A percentile compares a stretch with the other conserved stretches of the same genome.
These are phyloP conservation scores for Heliothis virescens DNA, from an alignment of 1,140 invertebrate genomes.

Conservation along the genomic window DNA sequence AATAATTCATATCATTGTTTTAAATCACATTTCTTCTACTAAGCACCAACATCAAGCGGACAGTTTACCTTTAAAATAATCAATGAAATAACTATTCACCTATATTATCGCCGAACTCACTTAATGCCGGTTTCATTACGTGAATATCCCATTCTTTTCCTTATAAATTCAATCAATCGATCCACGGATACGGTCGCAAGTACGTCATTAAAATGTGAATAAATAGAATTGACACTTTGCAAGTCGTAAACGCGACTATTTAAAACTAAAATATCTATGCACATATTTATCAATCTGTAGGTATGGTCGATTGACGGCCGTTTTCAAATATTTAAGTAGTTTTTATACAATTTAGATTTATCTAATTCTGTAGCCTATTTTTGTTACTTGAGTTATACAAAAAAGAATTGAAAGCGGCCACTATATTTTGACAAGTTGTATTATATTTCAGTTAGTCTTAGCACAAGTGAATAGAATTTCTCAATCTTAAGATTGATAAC, in stretches of 20 bases:
- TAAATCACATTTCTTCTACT: slow-evolving; percentile 64
- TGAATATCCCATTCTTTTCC: background rate
- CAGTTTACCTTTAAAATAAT: slow-evolving; percentile 48
- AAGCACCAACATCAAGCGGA: slow-evolving; percentile 75
- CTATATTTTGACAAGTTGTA: no score
- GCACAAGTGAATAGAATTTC: no score
- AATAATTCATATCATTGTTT: slow-evolving; percentile 32
- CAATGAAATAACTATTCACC: slow-evolving; percentile 33
- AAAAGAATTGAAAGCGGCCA: no score
- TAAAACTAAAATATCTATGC: background rate
- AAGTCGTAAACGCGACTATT: no score
- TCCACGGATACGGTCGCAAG: no score
- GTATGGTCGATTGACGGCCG: no score
- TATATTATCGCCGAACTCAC: slow-evolving; percentile 3
- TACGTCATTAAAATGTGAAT: slow-evolving; percentile 14
- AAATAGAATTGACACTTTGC: slow-evolving; percentile 32
- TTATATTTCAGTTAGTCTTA: no score
- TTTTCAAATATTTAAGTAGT: no score
- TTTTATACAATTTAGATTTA: no score
- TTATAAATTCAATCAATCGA: background rate
- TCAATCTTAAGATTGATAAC: no score
- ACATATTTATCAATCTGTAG: background rate
- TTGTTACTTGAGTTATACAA: no score
- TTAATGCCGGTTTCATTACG: background rate
- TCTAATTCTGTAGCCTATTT: no score